Conservation (phyloP, 1,140 invertebrate species). For the Phenacoccus solenopsis region DNA sequence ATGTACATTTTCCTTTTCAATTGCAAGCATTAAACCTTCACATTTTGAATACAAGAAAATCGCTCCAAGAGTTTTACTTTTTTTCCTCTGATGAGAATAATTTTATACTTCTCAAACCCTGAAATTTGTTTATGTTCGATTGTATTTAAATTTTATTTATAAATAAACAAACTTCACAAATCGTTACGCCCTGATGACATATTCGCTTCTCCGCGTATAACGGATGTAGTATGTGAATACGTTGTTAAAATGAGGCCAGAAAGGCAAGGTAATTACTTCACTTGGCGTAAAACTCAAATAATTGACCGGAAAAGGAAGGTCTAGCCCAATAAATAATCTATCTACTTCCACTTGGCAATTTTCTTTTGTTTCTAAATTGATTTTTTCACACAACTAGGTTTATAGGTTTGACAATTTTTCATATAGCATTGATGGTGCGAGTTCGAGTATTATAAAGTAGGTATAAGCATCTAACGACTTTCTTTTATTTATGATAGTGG, state of each 20-base stretch:
- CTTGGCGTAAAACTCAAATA: neutral
- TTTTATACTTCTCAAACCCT: neutral
- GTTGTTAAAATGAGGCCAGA: conserved; percentile 13
- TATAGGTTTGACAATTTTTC: too few species aligned
- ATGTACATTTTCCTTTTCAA: neutral
- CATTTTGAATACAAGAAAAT: neutral
- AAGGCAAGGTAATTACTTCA: conserved; percentile 12
- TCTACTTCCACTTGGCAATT: too few species aligned
- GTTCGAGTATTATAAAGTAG: too few species aligned
- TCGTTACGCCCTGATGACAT: neutral
- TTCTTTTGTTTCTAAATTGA: too few species aligned
- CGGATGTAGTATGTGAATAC: conserved; percentile 9
- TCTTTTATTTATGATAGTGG: too few species aligned
- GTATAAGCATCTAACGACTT: too few species aligned
- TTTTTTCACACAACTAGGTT: too few species aligned
- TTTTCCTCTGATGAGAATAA: neutral
- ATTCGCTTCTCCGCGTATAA: neutral
- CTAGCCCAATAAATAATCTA: neutral
- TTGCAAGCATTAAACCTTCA: neutral
- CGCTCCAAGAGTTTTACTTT: neutral
- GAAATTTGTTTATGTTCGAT: too few species aligned
- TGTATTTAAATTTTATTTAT: neutral
- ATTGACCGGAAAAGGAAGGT: conserved; percentile 15
- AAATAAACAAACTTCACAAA: neutral
- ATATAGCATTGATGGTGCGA: too few species aligned